A percentile compares a stretch with the other conserved stretches of the same genome.
These are phyloP conservation scores for Phoxinus dragarum DNA, from an alignment of 2,797 vertebrate genomes.

Conservation along the genomic window DNA sequence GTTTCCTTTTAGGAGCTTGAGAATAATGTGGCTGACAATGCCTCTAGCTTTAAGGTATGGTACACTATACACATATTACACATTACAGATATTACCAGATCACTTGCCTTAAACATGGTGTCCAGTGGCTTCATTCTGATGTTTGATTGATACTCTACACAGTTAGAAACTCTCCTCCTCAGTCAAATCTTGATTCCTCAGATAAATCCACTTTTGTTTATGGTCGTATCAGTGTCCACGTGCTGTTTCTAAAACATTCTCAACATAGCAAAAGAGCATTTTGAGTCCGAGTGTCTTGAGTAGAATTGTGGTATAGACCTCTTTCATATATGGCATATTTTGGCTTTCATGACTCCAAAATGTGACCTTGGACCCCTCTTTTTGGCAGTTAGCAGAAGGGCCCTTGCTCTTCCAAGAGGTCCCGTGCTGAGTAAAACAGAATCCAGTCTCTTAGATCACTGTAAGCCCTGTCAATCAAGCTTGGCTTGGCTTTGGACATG, in stretches of 20 bases:
- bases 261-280: not conserved
- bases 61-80: not conserved
- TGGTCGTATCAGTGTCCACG: not conserved
- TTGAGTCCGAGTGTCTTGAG: not conserved
- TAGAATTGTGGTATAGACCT: not conserved
- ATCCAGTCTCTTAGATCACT: constrained; percentile 74
- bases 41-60: constrained; percentile 74
- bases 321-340: not conserved
- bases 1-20: constrained; percentile 48
- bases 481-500: constrained; percentile 50
- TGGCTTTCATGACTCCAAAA: constrained; percentile 8
- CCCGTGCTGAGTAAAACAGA: constrained; percentile 64
- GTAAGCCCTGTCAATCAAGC: constrained; percentile 71
- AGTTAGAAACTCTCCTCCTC: constrained; percentile 15
- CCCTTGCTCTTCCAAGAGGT: constrained; percentile 31
- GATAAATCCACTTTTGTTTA: constrained; percentile 21
- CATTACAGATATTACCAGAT: not conserved
- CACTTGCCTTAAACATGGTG: constrained; percentile 72
- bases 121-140: constrained; percentile 72
- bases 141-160: constrained; percentile 50
- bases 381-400: not conserved
- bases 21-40: constrained; percentile 49
- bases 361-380: not conserved
- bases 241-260: not conserved
- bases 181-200: constrained; percentile 20